Conservation (phyloP, 2,888 invertebrate genomes). For the Epinotia bilunana region DNA sequence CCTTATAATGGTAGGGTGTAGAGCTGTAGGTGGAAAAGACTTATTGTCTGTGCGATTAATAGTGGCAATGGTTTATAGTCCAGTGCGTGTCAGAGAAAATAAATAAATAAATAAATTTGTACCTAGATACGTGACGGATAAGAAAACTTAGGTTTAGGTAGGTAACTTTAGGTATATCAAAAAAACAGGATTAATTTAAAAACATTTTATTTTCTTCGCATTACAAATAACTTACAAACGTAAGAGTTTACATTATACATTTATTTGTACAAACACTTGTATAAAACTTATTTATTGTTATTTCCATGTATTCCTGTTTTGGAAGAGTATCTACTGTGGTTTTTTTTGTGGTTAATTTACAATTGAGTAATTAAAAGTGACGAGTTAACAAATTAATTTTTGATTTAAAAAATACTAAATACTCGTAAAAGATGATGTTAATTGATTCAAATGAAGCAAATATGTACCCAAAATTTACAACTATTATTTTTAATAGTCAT, state of each 20-base stretch:
- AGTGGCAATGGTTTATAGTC: too few relatives aligned
- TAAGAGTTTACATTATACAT: conserved; percentile 58
- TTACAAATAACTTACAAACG: conserved; percentile 76
- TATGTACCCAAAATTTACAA: too few relatives aligned
- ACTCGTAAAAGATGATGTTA: neutral
- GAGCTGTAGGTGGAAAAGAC: too few relatives aligned
- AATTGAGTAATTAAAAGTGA: neutral
- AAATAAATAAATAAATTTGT: too few relatives aligned
- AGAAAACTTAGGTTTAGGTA: too few relatives aligned
- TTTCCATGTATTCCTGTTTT: conserved; percentile 18
- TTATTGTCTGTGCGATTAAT: too few relatives aligned
- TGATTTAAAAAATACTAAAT: neutral
- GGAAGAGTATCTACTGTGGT: conserved; percentile 5
- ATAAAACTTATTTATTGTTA: conserved; percentile 31
- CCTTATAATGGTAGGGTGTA: too few relatives aligned
- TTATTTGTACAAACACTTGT: conserved; percentile 42
- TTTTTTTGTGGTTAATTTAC: neutral
- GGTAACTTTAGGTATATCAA: conserved; percentile 3
- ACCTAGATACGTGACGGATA: too few relatives aligned
- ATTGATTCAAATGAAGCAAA: neutral
- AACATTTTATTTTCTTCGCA: conserved; percentile 73
- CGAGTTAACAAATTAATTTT: neutral
- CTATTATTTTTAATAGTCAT: neutral
- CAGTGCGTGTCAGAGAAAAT: too few relatives aligned
- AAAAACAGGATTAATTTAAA: conserved; percentile 56